phyloP scores from a whole-genome alignment of 1,140 invertebrate species.

The Drosophila pandora region DNA sequence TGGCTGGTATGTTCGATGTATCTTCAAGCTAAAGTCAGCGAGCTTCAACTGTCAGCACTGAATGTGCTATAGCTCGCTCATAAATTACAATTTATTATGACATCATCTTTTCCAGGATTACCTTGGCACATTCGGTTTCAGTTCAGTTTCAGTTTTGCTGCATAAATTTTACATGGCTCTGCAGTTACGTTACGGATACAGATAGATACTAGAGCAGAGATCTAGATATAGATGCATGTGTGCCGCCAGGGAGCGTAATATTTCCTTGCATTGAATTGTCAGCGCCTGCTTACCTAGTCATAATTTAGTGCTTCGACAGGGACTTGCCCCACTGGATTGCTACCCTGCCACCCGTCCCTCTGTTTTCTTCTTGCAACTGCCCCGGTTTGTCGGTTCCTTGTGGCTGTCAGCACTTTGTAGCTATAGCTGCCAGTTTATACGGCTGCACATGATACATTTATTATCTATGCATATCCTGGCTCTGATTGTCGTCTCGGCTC shows the following conservation, averaged over 20 bases:
- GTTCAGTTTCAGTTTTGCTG: constrained; percentile 50
- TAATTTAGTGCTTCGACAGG: constrained; percentile 68
- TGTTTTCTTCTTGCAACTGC: constrained; percentile 24
- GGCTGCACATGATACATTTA: constrained; percentile 33
- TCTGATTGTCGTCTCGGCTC: constrained; percentile 60
- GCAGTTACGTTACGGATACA: constrained; percentile 21
- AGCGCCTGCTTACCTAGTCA: constrained; percentile 68
- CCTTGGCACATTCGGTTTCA: constrained; percentile 25
- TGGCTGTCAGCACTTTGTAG: constrained; percentile 62
- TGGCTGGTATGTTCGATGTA: background rate
- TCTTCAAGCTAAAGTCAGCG: constrained; percentile 28
- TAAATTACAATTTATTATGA: constrained; percentile 80
- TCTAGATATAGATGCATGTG: constrained; percentile 45
- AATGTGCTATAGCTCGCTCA: constrained; percentile 37
- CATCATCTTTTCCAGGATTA: constrained; percentile 74
- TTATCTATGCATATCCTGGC: constrained; percentile 54
- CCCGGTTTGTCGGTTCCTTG: constrained; percentile 11
- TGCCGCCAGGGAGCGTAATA: constrained; percentile 29
- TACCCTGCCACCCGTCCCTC: constrained; percentile 1
- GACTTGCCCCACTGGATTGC: constrained; percentile 36
- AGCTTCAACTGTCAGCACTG: constrained; percentile 43
- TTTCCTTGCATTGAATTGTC: constrained; percentile 72
- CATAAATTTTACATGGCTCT: constrained; percentile 66
- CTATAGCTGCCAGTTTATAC: constrained; percentile 57
- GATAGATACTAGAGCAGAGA: constrained; percentile 13